phyloP scores from a whole-genome alignment of 1,140 invertebrate species.

The Augochlora pura region DNA sequence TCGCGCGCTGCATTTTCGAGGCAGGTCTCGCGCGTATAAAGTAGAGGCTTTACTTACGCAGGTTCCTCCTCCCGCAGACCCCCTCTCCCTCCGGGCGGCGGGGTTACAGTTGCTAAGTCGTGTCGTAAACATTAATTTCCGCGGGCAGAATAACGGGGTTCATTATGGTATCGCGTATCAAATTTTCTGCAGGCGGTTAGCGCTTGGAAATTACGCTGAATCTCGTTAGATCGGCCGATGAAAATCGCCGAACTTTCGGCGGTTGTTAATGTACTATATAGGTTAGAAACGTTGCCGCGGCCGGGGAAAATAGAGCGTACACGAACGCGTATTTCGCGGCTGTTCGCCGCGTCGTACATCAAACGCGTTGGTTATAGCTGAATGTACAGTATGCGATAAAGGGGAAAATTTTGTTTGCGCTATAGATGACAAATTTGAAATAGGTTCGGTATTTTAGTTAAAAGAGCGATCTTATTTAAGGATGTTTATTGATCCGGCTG shows the following conservation, averaged over 20 bases:
- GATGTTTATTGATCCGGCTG: no score
- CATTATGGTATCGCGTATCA: constrained; percentile 48
- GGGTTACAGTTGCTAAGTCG: constrained; percentile 40
- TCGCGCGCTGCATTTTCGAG: constrained; percentile 50
- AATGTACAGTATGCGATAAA: no score
- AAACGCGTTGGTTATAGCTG: no score
- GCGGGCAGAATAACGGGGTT: constrained; percentile 33
- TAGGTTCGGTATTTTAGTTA: no score
- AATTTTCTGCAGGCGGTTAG: constrained; percentile 46
- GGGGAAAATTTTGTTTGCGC: no score
- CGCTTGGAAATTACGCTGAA: constrained; percentile 30
- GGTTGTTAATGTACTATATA: not conserved
- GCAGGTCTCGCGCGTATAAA: constrained; percentile 35
- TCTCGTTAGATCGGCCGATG: constrained; percentile 27
- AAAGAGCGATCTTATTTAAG: no score
- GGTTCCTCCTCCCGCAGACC: not conserved
- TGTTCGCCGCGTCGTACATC: no score
- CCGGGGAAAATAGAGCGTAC: no score
- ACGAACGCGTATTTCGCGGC: no score
- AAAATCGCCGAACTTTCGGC: constrained; percentile 34
- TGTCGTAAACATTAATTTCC: constrained; percentile 61
- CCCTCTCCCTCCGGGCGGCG: not conserved
- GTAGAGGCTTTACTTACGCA: constrained; percentile 23
- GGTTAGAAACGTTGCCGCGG: not conserved
- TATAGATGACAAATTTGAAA: no score